These are phyloP conservation scores for Strix occidentalis DNA, from an alignment of 2,797 vertebrate genomes.

Conservation along the genomic window DNA sequence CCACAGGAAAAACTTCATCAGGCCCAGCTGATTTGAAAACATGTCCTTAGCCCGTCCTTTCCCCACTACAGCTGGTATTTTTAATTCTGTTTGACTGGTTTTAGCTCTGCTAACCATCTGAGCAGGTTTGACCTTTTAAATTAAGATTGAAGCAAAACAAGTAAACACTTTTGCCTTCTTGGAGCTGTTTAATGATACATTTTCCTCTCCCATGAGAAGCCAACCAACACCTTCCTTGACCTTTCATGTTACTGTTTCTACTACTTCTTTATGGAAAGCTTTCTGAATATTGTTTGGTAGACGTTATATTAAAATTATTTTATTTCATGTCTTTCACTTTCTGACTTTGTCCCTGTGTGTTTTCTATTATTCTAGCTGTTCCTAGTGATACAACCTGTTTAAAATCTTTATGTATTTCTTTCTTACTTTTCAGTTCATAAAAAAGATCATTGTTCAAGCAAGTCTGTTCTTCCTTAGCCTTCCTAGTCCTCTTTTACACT, in stretches of 20 bases:
- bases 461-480: neutral
- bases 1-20: neutral
- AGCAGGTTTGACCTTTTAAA: neutral
- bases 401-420: neutral
- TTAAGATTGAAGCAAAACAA: neutral
- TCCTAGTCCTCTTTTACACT: neutral
- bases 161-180: neutral
- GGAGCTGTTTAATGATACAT: neutral
- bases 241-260: neutral
- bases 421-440: neutral
- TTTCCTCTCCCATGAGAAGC: neutral
- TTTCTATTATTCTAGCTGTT: neutral
- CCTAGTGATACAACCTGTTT: neutral
- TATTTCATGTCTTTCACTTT: neutral
- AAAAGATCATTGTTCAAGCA: neutral
- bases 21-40: neutral
- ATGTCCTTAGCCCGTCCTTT: neutral
- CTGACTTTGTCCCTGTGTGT: neutral
- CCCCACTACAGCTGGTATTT: neutral
- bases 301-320: neutral
- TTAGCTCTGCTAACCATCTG: neutral
- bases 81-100: neutral
- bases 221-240: neutral
- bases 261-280: neutral
- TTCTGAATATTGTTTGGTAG: neutral